Evolutionary conservation across 2,797 vertebrate species (phyloP).

Genomic region (Pseudochaenichthys georgianus): DNA sequence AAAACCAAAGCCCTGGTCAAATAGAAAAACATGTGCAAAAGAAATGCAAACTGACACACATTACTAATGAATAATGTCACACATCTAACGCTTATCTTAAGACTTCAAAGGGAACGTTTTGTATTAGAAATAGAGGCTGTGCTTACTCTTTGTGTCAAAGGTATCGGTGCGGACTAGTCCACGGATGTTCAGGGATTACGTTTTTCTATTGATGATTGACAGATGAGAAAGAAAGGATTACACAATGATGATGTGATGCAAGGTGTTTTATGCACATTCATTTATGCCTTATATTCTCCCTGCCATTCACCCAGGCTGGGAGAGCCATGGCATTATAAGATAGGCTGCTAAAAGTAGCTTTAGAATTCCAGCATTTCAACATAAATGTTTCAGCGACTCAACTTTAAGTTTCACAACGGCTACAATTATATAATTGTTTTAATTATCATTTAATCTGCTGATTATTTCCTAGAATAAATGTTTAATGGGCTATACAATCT

Average conservation of each 20-base stretch:
- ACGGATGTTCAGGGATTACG: conserved; percentile 72
- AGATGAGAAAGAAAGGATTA: conserved; percentile 73
- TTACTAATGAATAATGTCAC: conserved; percentile 60
- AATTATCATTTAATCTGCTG: too few species aligned
- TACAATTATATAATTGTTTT: too few species aligned
- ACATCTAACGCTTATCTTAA: conserved; percentile 56
- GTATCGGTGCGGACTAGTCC: conserved; percentile 59
- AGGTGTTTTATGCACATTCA: conserved; percentile 73
- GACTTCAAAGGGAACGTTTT: conserved; percentile 61
- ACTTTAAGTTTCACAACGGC: conserved; percentile 38
- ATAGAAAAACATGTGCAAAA: conserved; percentile 53
- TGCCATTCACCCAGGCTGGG: conserved; percentile 38
- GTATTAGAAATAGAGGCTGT: conserved; percentile 54
- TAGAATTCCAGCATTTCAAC: conserved; percentile 47
- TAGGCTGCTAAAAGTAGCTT: conserved; percentile 59
- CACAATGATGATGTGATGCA: conserved; percentile 73
- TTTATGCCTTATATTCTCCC: conserved; percentile 58
- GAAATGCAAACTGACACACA: conserved; percentile 58
- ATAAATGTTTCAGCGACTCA: conserved; percentile 49
- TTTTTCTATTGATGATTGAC: conserved; percentile 72
- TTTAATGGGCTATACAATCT: too few species aligned
- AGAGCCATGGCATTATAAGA: conserved; percentile 58
- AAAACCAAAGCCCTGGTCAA: conserved; percentile 53
- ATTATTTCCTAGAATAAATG: too few species aligned
- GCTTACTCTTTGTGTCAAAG: conserved; percentile 60